Evolutionary conservation across 1,140 invertebrate species (phyloP), one percentile per base, ranked within the genome.

Genomic region (Conus betulinus): DNA sequence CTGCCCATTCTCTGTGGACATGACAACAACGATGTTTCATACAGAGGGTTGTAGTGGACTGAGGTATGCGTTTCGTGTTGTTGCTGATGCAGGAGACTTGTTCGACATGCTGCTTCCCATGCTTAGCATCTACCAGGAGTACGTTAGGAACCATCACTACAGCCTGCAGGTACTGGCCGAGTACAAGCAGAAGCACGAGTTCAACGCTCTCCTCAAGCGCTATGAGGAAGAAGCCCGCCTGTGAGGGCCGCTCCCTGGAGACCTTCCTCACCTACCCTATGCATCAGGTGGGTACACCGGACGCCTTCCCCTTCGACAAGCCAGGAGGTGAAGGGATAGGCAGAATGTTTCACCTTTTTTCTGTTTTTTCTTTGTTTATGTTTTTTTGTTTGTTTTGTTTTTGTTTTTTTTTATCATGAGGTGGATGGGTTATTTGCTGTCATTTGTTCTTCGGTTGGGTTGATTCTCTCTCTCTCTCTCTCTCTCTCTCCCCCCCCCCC

Each of bases 71-170:
- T 39, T 39, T 39, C 39, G 39, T 39, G 39, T n/a, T 52, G 7
- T 39, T 39, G 39, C 88, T 60, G 94, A 94, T 95, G 89, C 96
- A 98, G 98, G 98, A 93, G 98, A 99, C 95, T 96, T 99, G 91
- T 99, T 99, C 95, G 98, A 98, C 95, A 98, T 99, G 97, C 95
- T 98, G 91, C 96, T 98, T 89, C 98, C 98, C 78, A 98, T 99
- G 98, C 95, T 99, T 93, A 97, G 97, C 92, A 99, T 99, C 94
- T 99, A 99, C 96, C 98, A 99, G 96, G 98, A 99, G 95, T 99
- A 98, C 93, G 98, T 99, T 15, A 95, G 98, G 78, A 99, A 98
- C 95, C 98, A 99, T 95, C 98, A 99, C 94, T 99, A 98, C 96
- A 98, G 97, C 89, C 96, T 99, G 10, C 98, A 99, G 96, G 98